Conservation (phyloP, 2,888 invertebrate genomes). For the Mycalesis mineus region DNA sequence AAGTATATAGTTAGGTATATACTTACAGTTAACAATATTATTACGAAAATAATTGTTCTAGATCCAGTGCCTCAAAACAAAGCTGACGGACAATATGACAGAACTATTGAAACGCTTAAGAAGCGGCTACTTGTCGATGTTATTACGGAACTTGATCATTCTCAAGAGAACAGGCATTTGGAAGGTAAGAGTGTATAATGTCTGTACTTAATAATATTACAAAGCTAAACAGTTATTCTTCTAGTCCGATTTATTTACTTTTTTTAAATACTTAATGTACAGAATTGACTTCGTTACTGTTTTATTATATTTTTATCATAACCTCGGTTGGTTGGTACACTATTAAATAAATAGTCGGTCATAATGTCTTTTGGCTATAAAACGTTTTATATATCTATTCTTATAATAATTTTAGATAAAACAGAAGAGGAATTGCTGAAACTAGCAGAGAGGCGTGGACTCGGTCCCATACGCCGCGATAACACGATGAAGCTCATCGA, state of each 20-base stretch:
- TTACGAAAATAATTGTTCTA: background rate
- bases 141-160: background rate
- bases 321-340: no score
- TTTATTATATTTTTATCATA: no score
- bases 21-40: background rate
- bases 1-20: no score
- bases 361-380: no score
- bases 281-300: no score
- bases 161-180: background rate
- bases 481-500: conserved; percentile 74
- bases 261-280: no score
- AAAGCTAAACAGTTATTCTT: no score
- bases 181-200: background rate
- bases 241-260: no score
- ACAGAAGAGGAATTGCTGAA: conserved; percentile 39
- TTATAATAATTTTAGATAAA: conserved; percentile 22
- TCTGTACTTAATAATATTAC: no score
- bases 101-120: background rate
- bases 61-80: background rate
- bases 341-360: no score
- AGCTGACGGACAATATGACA: background rate
- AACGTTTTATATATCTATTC: no score
- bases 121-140: background rate
- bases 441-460: conserved; percentile 48
- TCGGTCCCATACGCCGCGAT: conserved; percentile 48